These are phyloP conservation scores for Suricata suricatta DNA, from an alignment of 2,113 vertebrate genomes.

Conservation along the genomic window DNA sequence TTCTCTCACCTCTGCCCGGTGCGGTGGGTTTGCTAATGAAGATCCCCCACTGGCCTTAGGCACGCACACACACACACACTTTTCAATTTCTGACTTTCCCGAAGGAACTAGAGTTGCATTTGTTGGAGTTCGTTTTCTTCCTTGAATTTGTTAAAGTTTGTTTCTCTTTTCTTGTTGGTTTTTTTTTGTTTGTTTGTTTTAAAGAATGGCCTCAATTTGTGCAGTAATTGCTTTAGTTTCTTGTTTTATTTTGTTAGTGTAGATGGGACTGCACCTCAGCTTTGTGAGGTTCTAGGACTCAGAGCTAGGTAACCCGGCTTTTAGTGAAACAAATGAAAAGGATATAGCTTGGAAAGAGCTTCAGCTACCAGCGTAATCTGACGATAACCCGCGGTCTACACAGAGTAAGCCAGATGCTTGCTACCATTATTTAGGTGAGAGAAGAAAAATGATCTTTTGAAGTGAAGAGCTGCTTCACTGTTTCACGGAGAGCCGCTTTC, in stretches of 20 bases:
- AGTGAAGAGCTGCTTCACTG: not conserved
- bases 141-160: conserved; percentile 11
- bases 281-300: not conserved
- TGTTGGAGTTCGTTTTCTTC: conserved; percentile 61
- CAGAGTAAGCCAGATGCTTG: conserved; percentile 18
- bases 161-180: too few species aligned
- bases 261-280: not conserved
- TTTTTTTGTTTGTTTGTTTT: not conserved
- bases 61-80: not conserved
- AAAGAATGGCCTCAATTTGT: not conserved
- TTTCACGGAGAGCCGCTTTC: conserved; percentile 3
- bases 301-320: not conserved
- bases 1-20: not conserved
- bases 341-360: not conserved
- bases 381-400: not conserved
- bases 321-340: conserved; percentile 36
- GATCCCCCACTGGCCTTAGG: not conserved
- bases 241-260: conserved; percentile 45
- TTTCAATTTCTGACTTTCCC: conserved; percentile 43
- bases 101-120: conserved; percentile 47
- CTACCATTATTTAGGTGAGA: not conserved
- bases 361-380: not conserved
- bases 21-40: conserved; percentile 41
- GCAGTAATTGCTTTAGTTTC: conserved; percentile 1
- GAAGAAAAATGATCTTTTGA: not conserved